phyloP scores from a whole-genome alignment of 2,888 invertebrate species.

The Cheilosia vulpina region DNA sequence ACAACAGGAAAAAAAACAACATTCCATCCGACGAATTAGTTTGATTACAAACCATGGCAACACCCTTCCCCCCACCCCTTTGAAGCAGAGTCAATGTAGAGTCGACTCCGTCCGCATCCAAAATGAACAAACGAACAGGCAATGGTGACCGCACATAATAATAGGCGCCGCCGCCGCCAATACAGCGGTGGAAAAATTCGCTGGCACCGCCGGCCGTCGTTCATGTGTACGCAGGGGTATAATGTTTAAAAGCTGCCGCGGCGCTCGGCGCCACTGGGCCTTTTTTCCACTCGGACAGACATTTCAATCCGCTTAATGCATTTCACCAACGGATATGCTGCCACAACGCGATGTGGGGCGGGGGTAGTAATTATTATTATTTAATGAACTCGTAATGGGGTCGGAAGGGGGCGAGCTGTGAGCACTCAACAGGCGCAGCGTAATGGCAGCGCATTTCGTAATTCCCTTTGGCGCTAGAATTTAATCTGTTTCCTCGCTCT shows the following conservation, averaged over 20 bases:
- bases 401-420: neutral
- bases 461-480: slow-evolving; percentile 71
- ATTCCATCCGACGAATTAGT: slow-evolving; percentile 63
- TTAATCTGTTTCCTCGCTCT: slow-evolving; percentile 57
- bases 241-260: slow-evolving; percentile 27
- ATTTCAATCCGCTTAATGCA: slow-evolving; percentile 75
- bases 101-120: neutral
- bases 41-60: slow-evolving; percentile 48
- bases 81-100: neutral
- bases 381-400: slow-evolving; percentile 66
- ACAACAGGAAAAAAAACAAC: slow-evolving; percentile 26
- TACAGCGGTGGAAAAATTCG: slow-evolving; percentile 1
- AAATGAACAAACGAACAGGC: slow-evolving; percentile 58
- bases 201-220: slow-evolving; percentile 12
- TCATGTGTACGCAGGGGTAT: slow-evolving; percentile 23
- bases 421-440: slow-evolving; percentile 63
- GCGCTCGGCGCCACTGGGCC: neutral
- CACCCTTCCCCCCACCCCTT: neutral
- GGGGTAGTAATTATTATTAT: slow-evolving; percentile 65
- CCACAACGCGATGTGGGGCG: slow-evolving; percentile 15
- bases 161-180: slow-evolving; percentile 43
- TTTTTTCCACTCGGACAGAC: slow-evolving; percentile 60
- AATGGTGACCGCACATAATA: slow-evolving; percentile 61
- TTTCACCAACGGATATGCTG: slow-evolving; percentile 51
- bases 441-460: slow-evolving; percentile 55